phyloP scores from a whole-genome alignment of 2,888 invertebrate species.

The Hypena proboscidalis region DNA sequence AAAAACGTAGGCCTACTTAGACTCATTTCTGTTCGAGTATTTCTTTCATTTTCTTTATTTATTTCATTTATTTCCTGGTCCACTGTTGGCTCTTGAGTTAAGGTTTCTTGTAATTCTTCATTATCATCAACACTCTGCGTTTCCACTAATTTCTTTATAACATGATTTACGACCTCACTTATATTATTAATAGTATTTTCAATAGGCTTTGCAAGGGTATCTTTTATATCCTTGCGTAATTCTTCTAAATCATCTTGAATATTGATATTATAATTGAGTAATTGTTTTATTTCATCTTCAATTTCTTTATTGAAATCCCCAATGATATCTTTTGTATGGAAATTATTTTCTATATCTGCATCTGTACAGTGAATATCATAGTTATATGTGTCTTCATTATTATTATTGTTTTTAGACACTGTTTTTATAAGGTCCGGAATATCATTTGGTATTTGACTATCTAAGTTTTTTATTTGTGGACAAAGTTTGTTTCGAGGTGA shows the following conservation, averaged over 20 bases:
- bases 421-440: slow-evolving; percentile 79
- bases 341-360: slow-evolving; percentile 79
- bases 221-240: slow-evolving; percentile 79
- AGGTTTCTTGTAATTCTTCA: slow-evolving; percentile 37
- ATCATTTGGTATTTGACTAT: slow-evolving; percentile 60
- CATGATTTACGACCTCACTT: slow-evolving; percentile 81
- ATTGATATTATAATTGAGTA: slow-evolving; percentile 78
- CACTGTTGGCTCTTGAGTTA: slow-evolving; percentile 34
- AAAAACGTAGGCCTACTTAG: slow-evolving; percentile 79
- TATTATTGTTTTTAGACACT: slow-evolving; percentile 72
- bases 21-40: slow-evolving; percentile 73
- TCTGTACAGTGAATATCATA: slow-evolving; percentile 66
- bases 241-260: slow-evolving; percentile 79
- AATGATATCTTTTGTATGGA: slow-evolving; percentile 79
- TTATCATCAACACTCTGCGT: slow-evolving; percentile 58
- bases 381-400: slow-evolving; percentile 52
- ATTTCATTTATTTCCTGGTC: slow-evolving; percentile 56
- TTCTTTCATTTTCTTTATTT: slow-evolving; percentile 71
- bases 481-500: slow-evolving; percentile 40
- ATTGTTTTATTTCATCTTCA: slow-evolving; percentile 84
- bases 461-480: slow-evolving; percentile 44
- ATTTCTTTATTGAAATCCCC: slow-evolving; percentile 86
- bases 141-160: slow-evolving; percentile 79
- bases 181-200: slow-evolving; percentile 82
- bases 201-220: slow-evolving; percentile 78